Evolutionary conservation across 2,888 invertebrate genomes (phyloP).

Genomic region (Megamerina dolium): DNA sequence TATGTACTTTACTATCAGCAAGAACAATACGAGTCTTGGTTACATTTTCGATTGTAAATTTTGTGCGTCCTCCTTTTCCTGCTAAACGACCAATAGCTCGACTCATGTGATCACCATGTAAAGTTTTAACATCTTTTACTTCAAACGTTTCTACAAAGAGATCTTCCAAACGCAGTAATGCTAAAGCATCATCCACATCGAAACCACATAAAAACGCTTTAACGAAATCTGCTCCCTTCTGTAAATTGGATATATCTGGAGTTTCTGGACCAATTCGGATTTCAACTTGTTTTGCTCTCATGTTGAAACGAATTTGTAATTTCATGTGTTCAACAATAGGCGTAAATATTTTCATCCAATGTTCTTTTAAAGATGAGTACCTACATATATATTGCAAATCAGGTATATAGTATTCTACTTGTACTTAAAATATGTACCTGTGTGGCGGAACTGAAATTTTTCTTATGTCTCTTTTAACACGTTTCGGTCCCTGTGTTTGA

Average conservation of each 20-base stretch:
- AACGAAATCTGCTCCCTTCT: constrained; percentile 98
- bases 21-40: constrained; percentile 97
- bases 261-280: constrained; percentile 51
- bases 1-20: constrained; percentile 94
- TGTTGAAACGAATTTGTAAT: constrained; percentile 89
- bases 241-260: constrained; percentile 80
- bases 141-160: constrained; percentile 96
- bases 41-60: constrained; percentile 97
- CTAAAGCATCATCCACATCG: constrained; percentile 94
- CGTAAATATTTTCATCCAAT: constrained; percentile 95
- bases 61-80: constrained; percentile 94
- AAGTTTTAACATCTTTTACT: constrained; percentile 90
- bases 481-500: constrained; percentile 50
- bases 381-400: constrained; percentile 48
- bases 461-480: constrained; percentile 57
- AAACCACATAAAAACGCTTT: constrained; percentile 94
- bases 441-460: constrained; percentile 89
- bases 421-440: constrained; percentile 54
- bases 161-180: constrained; percentile 90
- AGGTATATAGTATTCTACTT: constrained; percentile 48
- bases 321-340: constrained; percentile 94
- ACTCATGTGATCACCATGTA: constrained; percentile 92
- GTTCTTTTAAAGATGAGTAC: constrained; percentile 89
- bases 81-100: constrained; percentile 94
- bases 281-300: constrained; percentile 71